phyloP scores from a whole-genome alignment of 2,888 invertebrate genomes.

The Toxonevra muliebris region DNA sequence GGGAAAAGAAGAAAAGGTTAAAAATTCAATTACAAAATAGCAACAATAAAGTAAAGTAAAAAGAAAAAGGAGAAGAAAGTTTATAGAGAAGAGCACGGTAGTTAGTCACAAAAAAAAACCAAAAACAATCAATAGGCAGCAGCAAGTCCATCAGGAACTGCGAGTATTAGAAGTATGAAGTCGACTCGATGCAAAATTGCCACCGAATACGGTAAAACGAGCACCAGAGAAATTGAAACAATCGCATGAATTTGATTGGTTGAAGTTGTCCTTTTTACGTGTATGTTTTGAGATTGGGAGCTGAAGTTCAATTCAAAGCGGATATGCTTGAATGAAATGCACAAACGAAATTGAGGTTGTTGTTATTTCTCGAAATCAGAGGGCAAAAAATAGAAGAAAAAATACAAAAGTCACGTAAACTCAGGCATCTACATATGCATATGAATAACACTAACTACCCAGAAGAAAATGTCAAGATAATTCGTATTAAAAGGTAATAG shows the following conservation, averaged over 20 bases:
- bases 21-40: constrained; percentile 39
- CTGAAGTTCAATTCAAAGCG: constrained; percentile 4
- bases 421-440: too few relatives aligned
- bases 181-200: constrained; percentile 3
- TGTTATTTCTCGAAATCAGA: too few relatives aligned
- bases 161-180: neutral
- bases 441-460: too few relatives aligned
- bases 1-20: constrained; percentile 27
- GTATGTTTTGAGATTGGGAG: neutral
- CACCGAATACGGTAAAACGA: neutral
- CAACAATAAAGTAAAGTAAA: constrained; percentile 30
- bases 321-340: constrained; percentile 30
- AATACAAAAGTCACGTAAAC: too few relatives aligned
- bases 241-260: constrained; percentile 45
- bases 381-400: too few relatives aligned
- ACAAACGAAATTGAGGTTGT: constrained; percentile 22
- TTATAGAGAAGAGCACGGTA: neutral
- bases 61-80: constrained; percentile 26
- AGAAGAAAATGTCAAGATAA: too few relatives aligned
- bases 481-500: too few relatives aligned
- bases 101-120: neutral
- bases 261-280: constrained; percentile 7
- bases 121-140: neutral
- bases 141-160: neutral
- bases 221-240: constrained; percentile 43